Evolutionary conservation across 2,888 invertebrate species (phyloP).

Genomic region (Lumbricus terrestris): DNA sequence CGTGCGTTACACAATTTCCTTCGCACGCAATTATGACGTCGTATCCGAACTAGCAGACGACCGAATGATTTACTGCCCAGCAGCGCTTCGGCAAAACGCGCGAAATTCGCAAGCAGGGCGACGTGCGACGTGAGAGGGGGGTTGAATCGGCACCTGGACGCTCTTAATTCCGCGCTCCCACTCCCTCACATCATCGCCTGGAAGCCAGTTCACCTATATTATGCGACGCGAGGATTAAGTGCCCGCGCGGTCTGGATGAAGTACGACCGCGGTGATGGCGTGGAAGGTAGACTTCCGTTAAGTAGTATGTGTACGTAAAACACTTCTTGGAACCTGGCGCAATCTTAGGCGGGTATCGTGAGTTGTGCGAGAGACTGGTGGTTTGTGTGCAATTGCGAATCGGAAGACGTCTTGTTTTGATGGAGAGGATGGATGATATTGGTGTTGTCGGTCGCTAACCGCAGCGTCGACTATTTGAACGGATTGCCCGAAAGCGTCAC

Average conservation of each 20-base stretch:
- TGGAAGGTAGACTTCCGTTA: not conserved
- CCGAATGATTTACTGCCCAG: not conserved
- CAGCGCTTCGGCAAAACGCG: not conserved
- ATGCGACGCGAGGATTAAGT: not conserved
- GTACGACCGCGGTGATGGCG: not conserved
- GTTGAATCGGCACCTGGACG: not conserved
- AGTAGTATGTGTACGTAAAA: not conserved
- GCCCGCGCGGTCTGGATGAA: not conserved
- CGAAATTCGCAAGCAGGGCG: constrained; percentile 3
- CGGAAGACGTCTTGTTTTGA: not conserved
- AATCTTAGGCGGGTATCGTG: not conserved
- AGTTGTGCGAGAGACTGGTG: not conserved
- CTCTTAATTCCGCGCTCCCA: not conserved
- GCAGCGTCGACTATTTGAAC: not conserved
- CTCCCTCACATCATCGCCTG: not conserved
- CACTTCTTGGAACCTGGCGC: not conserved
- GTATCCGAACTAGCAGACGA: not conserved
- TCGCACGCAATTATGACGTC: not conserved
- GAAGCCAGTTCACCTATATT: not conserved
- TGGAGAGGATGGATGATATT: not conserved
- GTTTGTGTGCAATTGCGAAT: not conserved
- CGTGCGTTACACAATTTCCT: not conserved
- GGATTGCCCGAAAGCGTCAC: not conserved
- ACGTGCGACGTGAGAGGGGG: not conserved
- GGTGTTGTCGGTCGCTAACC: not conserved